Percentiles rank a stretch among this genome's conserved stretches.
phyloP scores from a whole-genome alignment of 2,113 vertebrate species.

The Nesoenas mayeri region DNA sequence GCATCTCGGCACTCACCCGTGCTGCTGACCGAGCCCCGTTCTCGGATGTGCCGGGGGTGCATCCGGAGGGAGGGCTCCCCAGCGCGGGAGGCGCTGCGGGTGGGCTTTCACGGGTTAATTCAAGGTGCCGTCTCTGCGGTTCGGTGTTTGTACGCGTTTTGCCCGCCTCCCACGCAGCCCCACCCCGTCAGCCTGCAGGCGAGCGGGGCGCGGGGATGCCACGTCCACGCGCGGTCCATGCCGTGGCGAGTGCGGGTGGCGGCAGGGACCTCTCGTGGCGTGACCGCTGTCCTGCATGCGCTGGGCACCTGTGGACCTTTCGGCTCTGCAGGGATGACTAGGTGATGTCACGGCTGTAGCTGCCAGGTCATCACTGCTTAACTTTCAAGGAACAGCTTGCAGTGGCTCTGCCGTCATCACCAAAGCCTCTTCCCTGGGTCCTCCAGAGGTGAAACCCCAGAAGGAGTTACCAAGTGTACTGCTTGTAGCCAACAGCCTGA shows the following conservation, averaged over 20 bases:
- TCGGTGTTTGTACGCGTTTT: fast-evolving
- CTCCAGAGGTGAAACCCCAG: fast-evolving
- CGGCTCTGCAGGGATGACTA: not conserved
- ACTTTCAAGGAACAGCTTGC: too few species aligned
- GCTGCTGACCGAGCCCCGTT: too few species aligned
- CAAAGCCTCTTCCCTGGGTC: fast-evolving
- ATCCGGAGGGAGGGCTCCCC: not conserved
- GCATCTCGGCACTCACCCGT: not conserved
- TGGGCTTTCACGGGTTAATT: not conserved
- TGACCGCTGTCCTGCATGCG: fast-evolving
- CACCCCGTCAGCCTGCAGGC: not conserved
- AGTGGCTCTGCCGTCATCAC: not conserved
- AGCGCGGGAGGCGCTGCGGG: too few species aligned
- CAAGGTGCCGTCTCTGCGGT: fast-evolving
- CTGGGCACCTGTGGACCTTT: not conserved
- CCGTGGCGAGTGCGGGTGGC: not conserved
- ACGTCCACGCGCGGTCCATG: not conserved
- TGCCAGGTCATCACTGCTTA: not conserved
- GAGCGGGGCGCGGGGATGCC: not conserved
- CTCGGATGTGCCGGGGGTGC: not conserved
- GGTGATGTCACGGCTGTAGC: not conserved
- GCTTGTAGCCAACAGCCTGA: not conserved
- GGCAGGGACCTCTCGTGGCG: not conserved
- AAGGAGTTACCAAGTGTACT: fast-evolving
- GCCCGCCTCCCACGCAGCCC: fast-evolving